Conservation (phyloP, 1,140 invertebrate genomes). For the Mercenaria mercenaria region DNA sequence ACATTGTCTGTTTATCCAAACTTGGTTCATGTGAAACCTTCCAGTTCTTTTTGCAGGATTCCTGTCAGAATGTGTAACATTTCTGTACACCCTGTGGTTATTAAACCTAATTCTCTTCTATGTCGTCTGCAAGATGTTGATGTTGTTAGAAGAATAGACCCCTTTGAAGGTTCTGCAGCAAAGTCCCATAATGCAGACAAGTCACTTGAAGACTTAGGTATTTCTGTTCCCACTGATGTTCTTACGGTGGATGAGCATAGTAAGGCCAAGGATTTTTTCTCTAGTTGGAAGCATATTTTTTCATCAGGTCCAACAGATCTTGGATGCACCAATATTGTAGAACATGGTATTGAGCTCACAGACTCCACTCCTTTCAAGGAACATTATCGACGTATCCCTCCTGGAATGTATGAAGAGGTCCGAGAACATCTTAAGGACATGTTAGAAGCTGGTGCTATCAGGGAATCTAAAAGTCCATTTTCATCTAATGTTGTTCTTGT, state of each 20-base stretch:
- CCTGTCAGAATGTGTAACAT: constrained; percentile 2
- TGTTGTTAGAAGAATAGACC: background rate
- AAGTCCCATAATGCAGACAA: background rate
- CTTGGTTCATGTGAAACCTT: background rate
- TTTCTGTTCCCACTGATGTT: constrained; percentile 11
- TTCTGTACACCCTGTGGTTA: background rate
- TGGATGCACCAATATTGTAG: too few relatives aligned
- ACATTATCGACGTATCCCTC: too few relatives aligned
- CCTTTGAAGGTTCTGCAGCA: background rate
- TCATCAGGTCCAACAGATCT: background rate
- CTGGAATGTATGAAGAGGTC: too few relatives aligned
- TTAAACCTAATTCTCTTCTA: background rate
- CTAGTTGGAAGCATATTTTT: background rate
- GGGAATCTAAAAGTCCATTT: too few relatives aligned
- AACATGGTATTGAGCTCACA: too few relatives aligned
- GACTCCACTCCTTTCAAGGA: too few relatives aligned
- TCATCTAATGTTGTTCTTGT: background rate
- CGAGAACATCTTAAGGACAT: too few relatives aligned
- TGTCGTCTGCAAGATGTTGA: background rate
- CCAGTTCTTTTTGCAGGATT: background rate
- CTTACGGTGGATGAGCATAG: background rate
- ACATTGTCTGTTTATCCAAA: background rate
- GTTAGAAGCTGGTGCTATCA: too few relatives aligned
- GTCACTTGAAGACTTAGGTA: background rate
- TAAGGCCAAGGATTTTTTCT: background rate